These are phyloP conservation scores for Drosophila yooni DNA, from an alignment of 2,888 invertebrate genomes.

Conservation along the genomic window DNA sequence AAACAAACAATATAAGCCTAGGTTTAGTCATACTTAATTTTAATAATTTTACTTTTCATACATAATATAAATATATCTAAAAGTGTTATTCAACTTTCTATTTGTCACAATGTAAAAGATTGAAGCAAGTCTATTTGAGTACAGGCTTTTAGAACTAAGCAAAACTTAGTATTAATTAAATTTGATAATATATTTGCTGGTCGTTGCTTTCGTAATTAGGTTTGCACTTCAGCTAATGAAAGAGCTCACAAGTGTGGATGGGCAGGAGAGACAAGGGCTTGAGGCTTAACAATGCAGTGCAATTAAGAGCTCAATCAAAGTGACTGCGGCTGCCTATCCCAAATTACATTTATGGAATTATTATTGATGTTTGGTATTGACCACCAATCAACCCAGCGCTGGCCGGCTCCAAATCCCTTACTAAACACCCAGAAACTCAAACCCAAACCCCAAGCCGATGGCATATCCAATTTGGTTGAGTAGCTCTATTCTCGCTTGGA, in stretches of 20 bases:
- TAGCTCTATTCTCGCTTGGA: constrained; percentile 60
- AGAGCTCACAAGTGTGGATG: constrained; percentile 33
- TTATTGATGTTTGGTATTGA: constrained; percentile 78
- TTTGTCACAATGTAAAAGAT: not conserved
- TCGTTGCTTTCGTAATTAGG: constrained; percentile 18
- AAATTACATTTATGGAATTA: constrained; percentile 80
- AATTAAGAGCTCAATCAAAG: constrained; percentile 81
- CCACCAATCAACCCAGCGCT: constrained; percentile 61
- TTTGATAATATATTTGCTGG: not conserved
- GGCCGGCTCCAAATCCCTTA: constrained; percentile 28
- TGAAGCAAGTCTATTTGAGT: not conserved
- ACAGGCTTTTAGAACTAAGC: not conserved
- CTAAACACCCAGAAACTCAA: constrained; percentile 13
- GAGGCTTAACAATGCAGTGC: constrained; percentile 70
- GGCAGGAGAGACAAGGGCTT: constrained; percentile 28
- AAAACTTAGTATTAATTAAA: not conserved
- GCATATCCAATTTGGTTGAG: constrained; percentile 77
- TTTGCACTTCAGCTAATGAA: constrained; percentile 65
- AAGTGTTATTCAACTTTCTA: not conserved
- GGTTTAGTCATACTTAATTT: not conserved
- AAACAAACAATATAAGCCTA: not conserved
- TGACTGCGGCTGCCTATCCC: constrained; percentile 58
- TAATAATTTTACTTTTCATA: not conserved
- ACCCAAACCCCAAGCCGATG: constrained; percentile 46
- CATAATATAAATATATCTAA: not conserved